Evolutionary conservation across 2,797 vertebrate species (phyloP).

Genomic region (Parauchenoglanis ngamensis): DNA sequence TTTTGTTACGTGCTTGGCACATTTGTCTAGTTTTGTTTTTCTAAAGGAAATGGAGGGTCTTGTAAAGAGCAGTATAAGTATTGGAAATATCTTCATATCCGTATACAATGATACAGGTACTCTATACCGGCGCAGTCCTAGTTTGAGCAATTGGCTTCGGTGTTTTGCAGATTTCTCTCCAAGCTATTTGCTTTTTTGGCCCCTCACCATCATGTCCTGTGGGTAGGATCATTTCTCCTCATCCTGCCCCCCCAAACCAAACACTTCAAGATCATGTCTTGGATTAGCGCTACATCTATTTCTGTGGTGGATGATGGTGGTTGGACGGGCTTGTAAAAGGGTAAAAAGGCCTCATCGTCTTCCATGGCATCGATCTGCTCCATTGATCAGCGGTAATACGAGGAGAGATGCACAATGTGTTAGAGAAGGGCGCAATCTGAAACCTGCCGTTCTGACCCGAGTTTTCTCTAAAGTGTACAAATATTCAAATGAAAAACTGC

Average conservation of each 20-base stretch:
- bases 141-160: neutral
- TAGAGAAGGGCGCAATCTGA: conserved; percentile 50
- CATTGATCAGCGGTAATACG: conserved; percentile 60
- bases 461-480: conserved; percentile 49
- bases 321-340: conserved; percentile 47
- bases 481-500: conserved; percentile 50
- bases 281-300: conserved; percentile 58
- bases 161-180: conserved; percentile 3
- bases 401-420: conserved; percentile 49
- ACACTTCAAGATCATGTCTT: conserved; percentile 35
- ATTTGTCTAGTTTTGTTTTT: neutral
- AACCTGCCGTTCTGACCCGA: conserved; percentile 47
- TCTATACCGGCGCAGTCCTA: neutral
- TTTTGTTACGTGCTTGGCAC: neutral
- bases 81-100: neutral
- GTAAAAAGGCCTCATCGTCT: conserved; percentile 55
- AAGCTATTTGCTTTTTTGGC: conserved; percentile 14
- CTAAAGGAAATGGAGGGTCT: neutral
- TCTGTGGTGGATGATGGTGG: conserved; percentile 55
- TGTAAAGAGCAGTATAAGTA: neutral
- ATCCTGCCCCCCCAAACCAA: conserved; percentile 18
- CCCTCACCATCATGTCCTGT: conserved; percentile 15
- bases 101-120: neutral
- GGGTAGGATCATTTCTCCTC: conserved; percentile 27
- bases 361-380: conserved; percentile 51